A percentile compares a stretch with the other conserved stretches of the same genome.
Evolutionary conservation across 2,888 invertebrate species (phyloP).

Genomic region (Platypus cylindrus): DNA sequence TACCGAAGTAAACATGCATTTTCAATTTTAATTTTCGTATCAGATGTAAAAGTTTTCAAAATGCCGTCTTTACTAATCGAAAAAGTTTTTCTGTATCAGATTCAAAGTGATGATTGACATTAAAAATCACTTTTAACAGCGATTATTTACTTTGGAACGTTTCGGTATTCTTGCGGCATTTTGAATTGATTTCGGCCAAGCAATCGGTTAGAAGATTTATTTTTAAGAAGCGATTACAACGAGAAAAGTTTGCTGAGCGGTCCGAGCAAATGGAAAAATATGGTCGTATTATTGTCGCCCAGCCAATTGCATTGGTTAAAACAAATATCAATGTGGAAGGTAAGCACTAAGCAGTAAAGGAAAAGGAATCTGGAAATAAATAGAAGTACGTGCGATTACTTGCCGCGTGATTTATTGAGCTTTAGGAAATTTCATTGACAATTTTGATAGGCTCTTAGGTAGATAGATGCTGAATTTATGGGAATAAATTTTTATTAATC

Average conservation of each 20-base stretch:
- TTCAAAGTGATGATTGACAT: slow-evolving; percentile 6
- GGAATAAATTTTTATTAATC: no score
- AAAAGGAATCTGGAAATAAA: slow-evolving; percentile 7
- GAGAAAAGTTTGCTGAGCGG: slow-evolving; percentile 17
- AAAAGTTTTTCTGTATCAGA: slow-evolving; percentile 8
- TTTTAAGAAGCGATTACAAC: slow-evolving; percentile 20
- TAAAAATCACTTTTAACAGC: not conserved
- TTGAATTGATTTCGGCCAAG: slow-evolving; percentile 19
- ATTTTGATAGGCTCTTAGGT: no score
- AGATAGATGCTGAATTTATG: no score
- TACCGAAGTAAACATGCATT: no score
- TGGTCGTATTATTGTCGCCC: slow-evolving; percentile 21
- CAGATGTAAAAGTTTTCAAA: slow-evolving; percentile 3
- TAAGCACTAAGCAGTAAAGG: no score
- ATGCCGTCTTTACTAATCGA: slow-evolving; percentile 5
- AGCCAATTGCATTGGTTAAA: slow-evolving; percentile 17
- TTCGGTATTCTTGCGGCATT: slow-evolving; percentile 7
- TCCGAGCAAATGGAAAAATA: slow-evolving; percentile 21
- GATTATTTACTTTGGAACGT: slow-evolving; percentile 1
- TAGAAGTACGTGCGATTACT: slow-evolving; percentile 6
- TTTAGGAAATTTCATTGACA: no score
- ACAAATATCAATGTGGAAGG: slow-evolving; percentile 15
- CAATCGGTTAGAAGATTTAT: slow-evolving; percentile 21
- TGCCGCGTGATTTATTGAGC: no score
- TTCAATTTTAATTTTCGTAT: no score